phyloP scores from a whole-genome alignment of 2,797 vertebrate species.

The Brachyrhaphis roseni region DNA sequence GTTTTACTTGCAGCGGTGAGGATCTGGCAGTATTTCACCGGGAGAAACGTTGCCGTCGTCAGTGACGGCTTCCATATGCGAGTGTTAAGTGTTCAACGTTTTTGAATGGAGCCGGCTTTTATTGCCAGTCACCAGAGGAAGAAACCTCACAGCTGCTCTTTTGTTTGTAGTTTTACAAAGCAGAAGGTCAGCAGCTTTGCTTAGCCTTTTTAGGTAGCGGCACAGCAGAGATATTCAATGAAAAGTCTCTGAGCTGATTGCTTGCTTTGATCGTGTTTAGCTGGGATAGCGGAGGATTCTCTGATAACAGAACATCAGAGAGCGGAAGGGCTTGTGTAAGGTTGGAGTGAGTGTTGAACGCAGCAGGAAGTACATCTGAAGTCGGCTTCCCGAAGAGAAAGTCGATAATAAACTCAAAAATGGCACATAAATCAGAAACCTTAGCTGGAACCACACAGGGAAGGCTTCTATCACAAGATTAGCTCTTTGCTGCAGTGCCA shows the following conservation, averaged over 20 bases:
- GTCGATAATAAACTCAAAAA: constrained; percentile 53
- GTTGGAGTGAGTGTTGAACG: not conserved
- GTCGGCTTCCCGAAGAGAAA: constrained; percentile 38
- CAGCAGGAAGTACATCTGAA: constrained; percentile 45
- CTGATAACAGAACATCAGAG: constrained; percentile 43
- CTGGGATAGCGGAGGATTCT: constrained; percentile 47
- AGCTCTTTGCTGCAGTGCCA: constrained; percentile 70
- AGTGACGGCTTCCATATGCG: constrained; percentile 54
- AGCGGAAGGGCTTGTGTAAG: not conserved
- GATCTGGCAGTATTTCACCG: constrained; percentile 26
- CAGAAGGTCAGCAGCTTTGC: constrained; percentile 53
- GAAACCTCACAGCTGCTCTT: constrained; percentile 52
- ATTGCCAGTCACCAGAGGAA: constrained; percentile 18
- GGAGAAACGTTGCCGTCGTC: constrained; percentile 18
- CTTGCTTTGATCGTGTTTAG: constrained; percentile 66
- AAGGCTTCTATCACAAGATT: constrained; percentile 16
- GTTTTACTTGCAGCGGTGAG: constrained; percentile 18
- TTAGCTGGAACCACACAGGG: constrained; percentile 38
- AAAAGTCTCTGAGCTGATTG: constrained; percentile 53
- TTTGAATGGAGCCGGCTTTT: too few species aligned
- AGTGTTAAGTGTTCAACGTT: constrained; percentile 42
- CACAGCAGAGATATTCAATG: constrained; percentile 44
- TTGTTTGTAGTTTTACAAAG: constrained; percentile 65
- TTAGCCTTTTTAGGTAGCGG: constrained; percentile 77
- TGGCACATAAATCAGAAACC: constrained; percentile 49